Base-by-base conservation (phyloP, 2,888 invertebrate species). In the Chromoteleia sp. region DNA sequence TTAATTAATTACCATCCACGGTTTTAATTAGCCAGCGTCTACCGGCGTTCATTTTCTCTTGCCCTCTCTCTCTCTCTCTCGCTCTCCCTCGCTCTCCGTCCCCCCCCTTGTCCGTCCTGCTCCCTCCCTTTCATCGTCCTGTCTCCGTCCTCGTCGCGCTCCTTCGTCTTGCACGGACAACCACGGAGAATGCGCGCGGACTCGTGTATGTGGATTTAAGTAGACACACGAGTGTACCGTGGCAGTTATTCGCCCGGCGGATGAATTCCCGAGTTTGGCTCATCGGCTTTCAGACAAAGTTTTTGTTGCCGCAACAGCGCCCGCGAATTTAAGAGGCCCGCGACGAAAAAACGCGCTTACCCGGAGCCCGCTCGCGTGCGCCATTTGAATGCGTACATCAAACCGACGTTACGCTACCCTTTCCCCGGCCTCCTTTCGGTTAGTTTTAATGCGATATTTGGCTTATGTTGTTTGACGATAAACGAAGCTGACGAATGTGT, bases 1-100 rank as follows among this genome's bases (percentile, higher is more conserved):
- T 91, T 91, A 91, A 91, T 91, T 91, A 90, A 91, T 91, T 91
- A 91, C 91, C 88, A 90, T 91, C 90, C 90, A 89, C 88, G 91
- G 91, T 91, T 91, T 91, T 91, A 91, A 91, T 91, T 91, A 91
- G 91, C 90, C 82, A 63, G 56, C 73, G 76, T 78, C 80, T 78
- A 65, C 81, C 82, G 59, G 82, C 84, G 76, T 56, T 74, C 78
- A 56, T 79, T 81, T 68, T 70, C 73, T 56, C 76, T 33, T 43
- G 52, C 76, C 59, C 76, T 48, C 8, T 12, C 29, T 58, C 52
- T 41, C 67, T 21, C 43, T 36, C 29, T 65, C 15, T 61, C 63
- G 67, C 84, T 71, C 71, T 56, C 65, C 61, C 17, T 43, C 7
- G 1, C 43, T 56, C 43, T 17, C 50, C 61, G 14, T 50, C 63